phyloP scores from a whole-genome alignment of 2,797 vertebrate species.

The Nothura maculosa region DNA sequence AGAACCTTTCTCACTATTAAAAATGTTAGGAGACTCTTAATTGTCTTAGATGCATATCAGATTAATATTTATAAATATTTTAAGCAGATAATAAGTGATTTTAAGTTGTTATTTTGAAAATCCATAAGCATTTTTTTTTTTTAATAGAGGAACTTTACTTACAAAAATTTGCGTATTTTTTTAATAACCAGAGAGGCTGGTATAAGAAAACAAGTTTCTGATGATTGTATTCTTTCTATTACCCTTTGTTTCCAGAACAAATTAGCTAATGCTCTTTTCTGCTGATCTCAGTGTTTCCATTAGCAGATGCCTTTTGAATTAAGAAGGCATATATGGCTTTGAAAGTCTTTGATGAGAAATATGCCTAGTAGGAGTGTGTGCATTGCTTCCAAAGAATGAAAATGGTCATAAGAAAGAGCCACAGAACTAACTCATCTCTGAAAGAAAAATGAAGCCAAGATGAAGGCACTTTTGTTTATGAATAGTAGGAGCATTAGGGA shows the following conservation, averaged over 20 bases:
- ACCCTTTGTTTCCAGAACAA: conserved; percentile 28
- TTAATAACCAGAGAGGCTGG: not conserved
- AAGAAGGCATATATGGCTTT: conserved; percentile 62
- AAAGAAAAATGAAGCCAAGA: conserved; percentile 66
- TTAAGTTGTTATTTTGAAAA: not conserved
- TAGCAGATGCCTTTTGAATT: conserved; percentile 64
- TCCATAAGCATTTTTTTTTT: not conserved
- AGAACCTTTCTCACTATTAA: not conserved
- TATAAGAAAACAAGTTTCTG: conserved; percentile 5
- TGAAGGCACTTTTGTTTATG: conserved; percentile 10
- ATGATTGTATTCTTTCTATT: not conserved
- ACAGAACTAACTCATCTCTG: conserved; percentile 71
- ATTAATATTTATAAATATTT: not conserved
- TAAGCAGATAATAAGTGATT: not conserved
- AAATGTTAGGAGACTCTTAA: not conserved
- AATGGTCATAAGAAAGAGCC: conserved; percentile 52
- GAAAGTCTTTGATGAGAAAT: conserved; percentile 47
- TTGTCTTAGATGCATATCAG: not conserved
- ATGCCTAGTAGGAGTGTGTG: conserved; percentile 50
- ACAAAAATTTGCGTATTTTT: not conserved
- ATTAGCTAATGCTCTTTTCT: conserved; percentile 51
- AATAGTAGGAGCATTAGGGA: conserved; percentile 65
- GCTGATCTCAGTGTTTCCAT: conserved; percentile 64
- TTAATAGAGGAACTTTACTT: not conserved
- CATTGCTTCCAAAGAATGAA: conserved; percentile 60